Evolutionary conservation across 2,113 vertebrate species (phyloP).

Genomic region (Ivindomyrus marchei): DNA sequence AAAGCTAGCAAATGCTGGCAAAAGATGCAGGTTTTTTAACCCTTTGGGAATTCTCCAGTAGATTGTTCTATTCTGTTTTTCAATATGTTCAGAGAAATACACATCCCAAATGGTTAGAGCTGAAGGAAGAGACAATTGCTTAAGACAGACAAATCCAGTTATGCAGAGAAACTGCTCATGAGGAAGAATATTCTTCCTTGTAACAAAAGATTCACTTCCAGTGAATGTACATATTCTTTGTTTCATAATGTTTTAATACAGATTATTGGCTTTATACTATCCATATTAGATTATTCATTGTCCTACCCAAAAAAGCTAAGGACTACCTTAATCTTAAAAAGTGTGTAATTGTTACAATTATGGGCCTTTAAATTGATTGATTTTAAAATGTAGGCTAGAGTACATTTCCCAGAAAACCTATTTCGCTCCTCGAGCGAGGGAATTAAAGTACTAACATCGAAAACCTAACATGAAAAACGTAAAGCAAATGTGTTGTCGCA

Average conservation of each 20-base stretch:
- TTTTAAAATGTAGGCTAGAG: not conserved
- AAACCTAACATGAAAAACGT: not conserved
- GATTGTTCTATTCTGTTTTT: conserved; percentile 65
- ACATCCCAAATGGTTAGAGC: conserved; percentile 56
- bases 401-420: not conserved
- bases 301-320: not conserved
- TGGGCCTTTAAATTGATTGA: not conserved
- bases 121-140: conserved; percentile 67
- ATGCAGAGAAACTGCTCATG: conserved; percentile 59
- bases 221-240: not conserved
- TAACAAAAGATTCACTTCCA: conserved; percentile 19
- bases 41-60: conserved; percentile 60
- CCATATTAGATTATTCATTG: not conserved
- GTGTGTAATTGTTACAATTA: not conserved
- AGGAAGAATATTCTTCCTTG: conserved; percentile 66
- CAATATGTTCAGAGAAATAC: conserved; percentile 65
- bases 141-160: conserved; percentile 70
- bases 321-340: not conserved
- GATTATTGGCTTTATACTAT: not conserved
- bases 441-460: not conserved
- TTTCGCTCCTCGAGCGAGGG: not conserved
- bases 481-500: not conserved
- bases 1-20: conserved; percentile 43
- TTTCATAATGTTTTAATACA: not conserved
- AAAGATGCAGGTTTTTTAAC: conserved; percentile 58